Percentiles rank a stretch among this genome's conserved stretches.
phyloP scores from a whole-genome alignment of 2,888 invertebrate species.

The Subacronicta megacephala region DNA sequence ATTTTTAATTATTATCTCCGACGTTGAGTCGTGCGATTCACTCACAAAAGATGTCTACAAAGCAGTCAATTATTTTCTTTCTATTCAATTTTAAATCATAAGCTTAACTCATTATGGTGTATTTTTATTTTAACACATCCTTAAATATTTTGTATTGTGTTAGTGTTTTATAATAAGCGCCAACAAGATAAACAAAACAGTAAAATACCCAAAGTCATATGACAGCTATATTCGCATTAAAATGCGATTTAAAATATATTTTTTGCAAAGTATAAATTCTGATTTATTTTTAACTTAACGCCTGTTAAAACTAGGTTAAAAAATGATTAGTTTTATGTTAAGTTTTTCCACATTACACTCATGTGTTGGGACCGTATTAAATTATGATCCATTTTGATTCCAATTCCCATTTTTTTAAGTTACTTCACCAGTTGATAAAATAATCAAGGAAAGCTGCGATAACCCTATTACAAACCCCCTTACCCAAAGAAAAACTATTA shows the following conservation, averaged over 20 bases:
- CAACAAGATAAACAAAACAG: constrained; percentile 22
- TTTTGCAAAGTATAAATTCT: too few relatives aligned
- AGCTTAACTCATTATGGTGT: constrained; percentile 1
- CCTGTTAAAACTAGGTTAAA: background rate
- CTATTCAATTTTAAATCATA: constrained; percentile 34
- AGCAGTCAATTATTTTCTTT: constrained; percentile 31
- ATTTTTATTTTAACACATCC: constrained; percentile 20
- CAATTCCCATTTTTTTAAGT: too few relatives aligned
- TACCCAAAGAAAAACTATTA: background rate
- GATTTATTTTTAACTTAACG: too few relatives aligned
- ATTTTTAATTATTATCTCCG: constrained; percentile 35
- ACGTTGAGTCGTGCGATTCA: constrained; percentile 15
- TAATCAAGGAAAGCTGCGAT: background rate
- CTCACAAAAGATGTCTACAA: constrained; percentile 38
- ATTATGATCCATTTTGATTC: too few relatives aligned
- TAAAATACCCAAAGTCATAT: constrained; percentile 34
- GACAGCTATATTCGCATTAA: constrained; percentile 6
- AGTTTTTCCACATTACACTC: too few relatives aligned
- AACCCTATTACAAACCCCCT: constrained; percentile 10
- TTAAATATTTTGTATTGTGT: constrained; percentile 24
- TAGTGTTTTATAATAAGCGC: constrained; percentile 21
- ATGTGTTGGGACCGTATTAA: too few relatives aligned
- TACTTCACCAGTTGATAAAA: too few relatives aligned
- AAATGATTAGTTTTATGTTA: too few relatives aligned
- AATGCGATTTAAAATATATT: too few relatives aligned